phyloP scores from a whole-genome alignment of 2,797 vertebrate species.

The Sarcoramphus papa region DNA sequence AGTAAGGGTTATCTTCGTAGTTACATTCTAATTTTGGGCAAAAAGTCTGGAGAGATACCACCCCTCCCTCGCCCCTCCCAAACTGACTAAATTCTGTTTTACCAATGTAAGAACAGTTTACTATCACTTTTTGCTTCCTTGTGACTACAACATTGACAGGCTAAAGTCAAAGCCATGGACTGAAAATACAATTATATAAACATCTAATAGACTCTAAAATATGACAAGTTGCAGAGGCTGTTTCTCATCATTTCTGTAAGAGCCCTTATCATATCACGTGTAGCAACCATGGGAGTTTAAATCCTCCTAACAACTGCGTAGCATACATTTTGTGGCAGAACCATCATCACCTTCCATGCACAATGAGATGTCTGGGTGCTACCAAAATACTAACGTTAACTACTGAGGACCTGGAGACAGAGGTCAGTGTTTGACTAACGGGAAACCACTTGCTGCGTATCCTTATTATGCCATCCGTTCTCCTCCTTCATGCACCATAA shows the following conservation, averaged over 20 bases:
- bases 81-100: not conserved
- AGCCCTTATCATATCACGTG: not conserved
- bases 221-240: not conserved
- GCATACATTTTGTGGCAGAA: not conserved
- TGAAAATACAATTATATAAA: not conserved
- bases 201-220: not conserved
- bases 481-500: not conserved
- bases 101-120: not conserved
- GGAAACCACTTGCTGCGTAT: not conserved
- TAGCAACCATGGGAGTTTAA: not conserved
- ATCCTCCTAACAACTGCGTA: accelerated
- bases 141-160: not conserved
- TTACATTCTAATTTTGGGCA: not conserved
- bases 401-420: not conserved
- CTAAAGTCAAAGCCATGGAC: not conserved
- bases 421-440: not conserved
- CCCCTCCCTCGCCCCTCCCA: not conserved
- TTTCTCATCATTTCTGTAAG: not conserved
- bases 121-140: not conserved
- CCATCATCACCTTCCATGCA: not conserved
- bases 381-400: not conserved
- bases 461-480: not conserved
- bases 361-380: not conserved
- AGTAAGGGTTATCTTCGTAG: not conserved
- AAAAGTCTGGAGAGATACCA: not conserved